phyloP scores from a whole-genome alignment of 2,113 vertebrate species.

The Cryptoleucopteryx plumbea region DNA sequence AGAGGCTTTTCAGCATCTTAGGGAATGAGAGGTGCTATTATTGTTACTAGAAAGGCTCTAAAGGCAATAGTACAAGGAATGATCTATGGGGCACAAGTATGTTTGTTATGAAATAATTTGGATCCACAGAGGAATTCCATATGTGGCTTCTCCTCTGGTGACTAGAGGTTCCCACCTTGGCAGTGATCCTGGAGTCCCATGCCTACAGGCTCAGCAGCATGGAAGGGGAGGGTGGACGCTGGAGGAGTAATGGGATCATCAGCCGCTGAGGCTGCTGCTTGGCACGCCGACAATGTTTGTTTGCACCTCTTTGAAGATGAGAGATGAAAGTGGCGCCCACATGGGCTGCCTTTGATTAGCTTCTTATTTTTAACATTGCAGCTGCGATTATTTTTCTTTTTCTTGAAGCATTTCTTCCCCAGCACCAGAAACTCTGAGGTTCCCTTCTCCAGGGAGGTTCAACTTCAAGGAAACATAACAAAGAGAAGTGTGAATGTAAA shows the following conservation, averaged over 20 bases:
- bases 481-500: conserved; percentile 66
- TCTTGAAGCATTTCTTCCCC: conserved; percentile 61
- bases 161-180: conserved; percentile 59
- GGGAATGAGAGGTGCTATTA: background rate
- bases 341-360: conserved; percentile 89
- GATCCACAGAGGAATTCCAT: conserved; percentile 50
- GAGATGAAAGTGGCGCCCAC: conserved; percentile 87
- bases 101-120: conserved; percentile 37
- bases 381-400: conserved; percentile 73
- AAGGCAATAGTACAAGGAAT: background rate
- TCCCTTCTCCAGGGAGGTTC: conserved; percentile 58
- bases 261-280: conserved; percentile 51
- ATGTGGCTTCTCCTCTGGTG: conserved; percentile 44
- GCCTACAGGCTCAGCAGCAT: conserved; percentile 44
- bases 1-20: background rate
- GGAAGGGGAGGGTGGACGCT: conserved; percentile 47
- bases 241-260: conserved; percentile 59
- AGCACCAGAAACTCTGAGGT: conserved; percentile 63
- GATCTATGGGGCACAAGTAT: background rate
- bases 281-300: conserved; percentile 80
- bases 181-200: conserved; percentile 44
- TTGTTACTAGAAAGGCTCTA: background rate
- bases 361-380: conserved; percentile 90
- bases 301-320: conserved; percentile 89
- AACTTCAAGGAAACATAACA: conserved; percentile 70